phyloP scores from a whole-genome alignment of 2,888 invertebrate genomes.

The Drosophila antonietae region DNA sequence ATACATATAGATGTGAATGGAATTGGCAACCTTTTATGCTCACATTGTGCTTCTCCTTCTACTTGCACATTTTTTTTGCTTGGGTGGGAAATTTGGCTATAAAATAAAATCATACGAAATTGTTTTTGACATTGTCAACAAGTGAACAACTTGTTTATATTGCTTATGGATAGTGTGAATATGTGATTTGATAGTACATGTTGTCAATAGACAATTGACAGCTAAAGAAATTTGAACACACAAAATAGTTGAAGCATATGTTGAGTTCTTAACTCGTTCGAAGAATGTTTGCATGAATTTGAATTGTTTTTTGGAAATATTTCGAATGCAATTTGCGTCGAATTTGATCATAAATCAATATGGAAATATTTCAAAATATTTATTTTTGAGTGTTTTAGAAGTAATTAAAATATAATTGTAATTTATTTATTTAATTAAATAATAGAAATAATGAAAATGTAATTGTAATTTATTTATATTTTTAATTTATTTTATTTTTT shows the following conservation, averaged over 20 bases:
- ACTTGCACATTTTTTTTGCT: slow-evolving; percentile 9
- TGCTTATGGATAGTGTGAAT: slow-evolving; percentile 19
- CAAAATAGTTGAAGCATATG: not conserved
- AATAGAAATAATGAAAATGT: no score
- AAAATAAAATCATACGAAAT: slow-evolving; percentile 50
- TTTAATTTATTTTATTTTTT: no score
- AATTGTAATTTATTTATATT: no score
- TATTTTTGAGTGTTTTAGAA: no score
- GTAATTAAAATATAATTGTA: no score
- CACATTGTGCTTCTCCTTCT: slow-evolving; percentile 32
- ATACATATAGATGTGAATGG: slow-evolving; percentile 46
- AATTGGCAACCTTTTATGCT: slow-evolving; percentile 61
- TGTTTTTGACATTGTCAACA: slow-evolving; percentile 59
- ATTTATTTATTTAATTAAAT: no score
- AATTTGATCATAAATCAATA: not conserved
- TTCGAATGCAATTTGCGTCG: not conserved
- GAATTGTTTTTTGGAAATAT: not conserved
- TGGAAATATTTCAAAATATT: not conserved
- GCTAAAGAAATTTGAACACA: not conserved
- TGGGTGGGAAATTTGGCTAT: slow-evolving; percentile 16
- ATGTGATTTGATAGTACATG: slow-evolving; percentile 4
- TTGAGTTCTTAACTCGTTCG: not conserved
- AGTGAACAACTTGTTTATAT: slow-evolving; percentile 54
- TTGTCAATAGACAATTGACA: not conserved
- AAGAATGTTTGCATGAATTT: not conserved